A percentile compares a stretch with the other conserved stretches of the same genome.
phyloP scores from a whole-genome alignment of 2,797 vertebrate species.

The Chelon labrosus region DNA sequence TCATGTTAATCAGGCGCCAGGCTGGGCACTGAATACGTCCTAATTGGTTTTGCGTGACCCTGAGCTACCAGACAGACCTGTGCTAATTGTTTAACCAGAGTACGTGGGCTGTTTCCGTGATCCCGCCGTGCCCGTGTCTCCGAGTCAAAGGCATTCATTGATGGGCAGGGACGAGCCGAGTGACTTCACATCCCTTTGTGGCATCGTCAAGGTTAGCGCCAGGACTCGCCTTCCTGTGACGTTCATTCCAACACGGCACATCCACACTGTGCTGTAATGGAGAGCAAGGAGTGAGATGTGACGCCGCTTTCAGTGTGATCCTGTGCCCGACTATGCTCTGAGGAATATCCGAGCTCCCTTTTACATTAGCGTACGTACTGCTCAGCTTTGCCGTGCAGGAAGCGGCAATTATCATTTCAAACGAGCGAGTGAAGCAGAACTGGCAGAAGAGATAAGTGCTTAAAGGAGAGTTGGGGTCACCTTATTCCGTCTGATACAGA shows the following conservation, averaged over 20 bases:
- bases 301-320: slow-evolving; percentile 42
- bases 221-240: slow-evolving; percentile 4
- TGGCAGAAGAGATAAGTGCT: slow-evolving; percentile 80
- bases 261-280: slow-evolving; percentile 20
- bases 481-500: slow-evolving; percentile 74
- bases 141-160: slow-evolving; percentile 39
- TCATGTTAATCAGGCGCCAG: slow-evolving; percentile 29
- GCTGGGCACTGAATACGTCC: not conserved
- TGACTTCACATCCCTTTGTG: slow-evolving; percentile 10
- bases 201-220: slow-evolving; percentile 6
- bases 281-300: slow-evolving; percentile 18
- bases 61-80: slow-evolving; percentile 29
- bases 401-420: slow-evolving; percentile 80
- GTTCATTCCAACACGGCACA: slow-evolving; percentile 12
- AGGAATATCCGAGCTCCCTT: slow-evolving; percentile 60
- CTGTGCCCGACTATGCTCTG: slow-evolving; percentile 43
- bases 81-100: slow-evolving; percentile 43
- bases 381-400: slow-evolving; percentile 60
- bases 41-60: slow-evolving; percentile 45
- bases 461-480: slow-evolving; percentile 75
- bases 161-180: slow-evolving; percentile 18
- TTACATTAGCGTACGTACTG: slow-evolving; percentile 66
- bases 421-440: slow-evolving; percentile 74
- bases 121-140: not conserved
- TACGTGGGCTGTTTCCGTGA: not conserved